Base-by-base conservation (phyloP, 2,888 invertebrate genomes). In the Diaphora mendica region DNA sequence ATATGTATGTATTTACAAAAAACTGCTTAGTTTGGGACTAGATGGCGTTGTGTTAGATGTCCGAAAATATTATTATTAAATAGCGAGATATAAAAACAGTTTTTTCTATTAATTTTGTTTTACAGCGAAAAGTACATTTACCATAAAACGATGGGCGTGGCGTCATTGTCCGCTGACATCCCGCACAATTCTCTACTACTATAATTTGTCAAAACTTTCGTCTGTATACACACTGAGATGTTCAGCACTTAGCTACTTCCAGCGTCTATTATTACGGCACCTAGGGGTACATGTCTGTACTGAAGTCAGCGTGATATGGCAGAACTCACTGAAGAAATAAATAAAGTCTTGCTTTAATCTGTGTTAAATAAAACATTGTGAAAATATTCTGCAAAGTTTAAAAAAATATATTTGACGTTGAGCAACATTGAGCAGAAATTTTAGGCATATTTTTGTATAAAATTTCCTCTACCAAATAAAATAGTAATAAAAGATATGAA, bases 141-240 rank as follows among this genome's bases (percentile, higher is more conserved):
- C 3, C 59, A 44, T 35, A 64, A 64, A 35, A 48, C 55, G 65
- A 66, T 26, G 68, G 55, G 33, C 9, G 23, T 51, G 4, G 9
- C 26, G 26, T 62, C 59, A 62, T 44, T 20, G 77, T 79, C 72
- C 78, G 73, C 78, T 69, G 5, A 4, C n/a, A n/a, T n/a, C n/a
- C n/a, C n/a, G n/a, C n/a, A n/a, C n/a, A n/a, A n/a, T n/a, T n/a
- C n/a, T n/a, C n/a, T n/a, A n/a, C n/a, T n/a, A 35, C 35, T 35
- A 35, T 35, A 35, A 35, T 35, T 35, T 35, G 35, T 35, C 35
- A 35, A 35, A 35, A 35, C 35, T 2, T 5, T 35, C 35, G 35
- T 5, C 78, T 83, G 76, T 59, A 74, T 75, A 79, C 66, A 35
- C 65, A 75, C 75, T 77, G 75, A 71, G 74, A 55, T 75, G 77